Conservation (phyloP, 2,888 invertebrate genomes). For the Ophion costatus region DNA sequence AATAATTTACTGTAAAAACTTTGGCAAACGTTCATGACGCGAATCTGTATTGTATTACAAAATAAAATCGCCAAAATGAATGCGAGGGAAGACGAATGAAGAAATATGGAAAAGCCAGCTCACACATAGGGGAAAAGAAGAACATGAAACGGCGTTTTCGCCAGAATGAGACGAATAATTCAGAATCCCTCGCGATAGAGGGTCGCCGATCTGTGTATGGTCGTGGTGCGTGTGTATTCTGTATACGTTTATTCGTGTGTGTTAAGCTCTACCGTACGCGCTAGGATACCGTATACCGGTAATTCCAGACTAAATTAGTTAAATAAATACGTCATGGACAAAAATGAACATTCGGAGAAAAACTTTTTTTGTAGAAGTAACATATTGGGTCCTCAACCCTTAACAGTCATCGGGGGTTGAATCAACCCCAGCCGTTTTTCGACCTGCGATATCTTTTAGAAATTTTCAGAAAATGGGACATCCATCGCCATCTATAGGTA, state of each 20-base stretch:
- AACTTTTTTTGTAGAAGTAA: no score
- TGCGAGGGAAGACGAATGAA: slow-evolving; percentile 26
- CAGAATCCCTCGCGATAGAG: slow-evolving; percentile 44
- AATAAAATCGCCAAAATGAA: background rate
- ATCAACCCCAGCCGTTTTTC: no score
- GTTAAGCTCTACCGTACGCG: slow-evolving; percentile 23
- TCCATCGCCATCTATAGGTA: no score
- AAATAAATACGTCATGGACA: background rate
- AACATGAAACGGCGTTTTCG: slow-evolving; percentile 46
- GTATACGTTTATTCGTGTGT: slow-evolving; percentile 29
- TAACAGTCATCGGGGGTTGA: no score
- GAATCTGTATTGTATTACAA: background rate
- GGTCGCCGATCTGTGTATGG: slow-evolving; percentile 39
- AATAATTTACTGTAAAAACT: background rate
- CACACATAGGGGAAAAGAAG: slow-evolving; percentile 8
- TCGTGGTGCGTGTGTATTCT: slow-evolving; percentile 43
- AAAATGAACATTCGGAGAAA: background rate
- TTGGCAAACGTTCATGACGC: slow-evolving; percentile 19
- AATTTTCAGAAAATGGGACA: no score
- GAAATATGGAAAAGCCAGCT: slow-evolving; percentile 13
- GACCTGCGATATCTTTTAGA: no score
- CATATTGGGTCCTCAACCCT: no score
- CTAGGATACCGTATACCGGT: slow-evolving; percentile 3
- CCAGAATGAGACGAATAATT: slow-evolving; percentile 62
- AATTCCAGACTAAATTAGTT: slow-evolving; percentile 1